Evolutionary conservation across 2,888 invertebrate genomes (phyloP), one percentile per base, ranked within the genome.

Genomic region (Panopea generosa): DNA sequence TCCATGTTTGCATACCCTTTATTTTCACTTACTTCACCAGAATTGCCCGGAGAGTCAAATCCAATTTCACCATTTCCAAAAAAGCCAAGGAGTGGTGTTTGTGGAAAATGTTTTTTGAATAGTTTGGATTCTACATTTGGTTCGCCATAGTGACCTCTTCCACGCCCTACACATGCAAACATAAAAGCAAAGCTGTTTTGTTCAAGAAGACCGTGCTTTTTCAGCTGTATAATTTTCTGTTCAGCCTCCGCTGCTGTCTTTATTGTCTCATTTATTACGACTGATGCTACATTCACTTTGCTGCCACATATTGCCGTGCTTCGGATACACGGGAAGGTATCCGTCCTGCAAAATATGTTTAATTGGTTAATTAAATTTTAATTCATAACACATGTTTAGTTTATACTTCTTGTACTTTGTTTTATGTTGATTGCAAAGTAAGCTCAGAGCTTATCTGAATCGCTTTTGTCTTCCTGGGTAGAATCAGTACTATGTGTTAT

Each of bases 41-140:
- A n/a, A n/a, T n/a, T n/a, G 49, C 61, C 53, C 7, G 59, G 22
- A 68, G 38, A 82, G 49, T 91, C 85, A 61, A 88, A 85, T 7
- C 93, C 93, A n/a, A 93, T 90, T 83, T 93, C 94, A 9, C 93
- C 93, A 79, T 93, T 92, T 16, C 93, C 93, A 85, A 93, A 93
- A 69, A 93, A 90, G 1, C 94, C 94, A 65, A 93, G 77, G n/a
- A 93, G 75, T 0, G 93, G 93, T 2, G 92, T 92, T 6, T 87
- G 87, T 1, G 93, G 93, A 78, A 93, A 94, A 60, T 91, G 68
- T 77, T 91, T 91, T 20, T 87, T 84, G 83, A 93, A 94, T 1
- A 90, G 81, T 3, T 77, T 74, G 6, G 93, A 88, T 80, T 94
- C 94, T 1, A 93, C 91, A 83, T 92, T 92, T 6, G 77, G 57